Percentiles rank a stretch among this genome's conserved stretches.
phyloP scores from a whole-genome alignment of 2,113 vertebrate genomes.

The Cyanoliseus patagonus region DNA sequence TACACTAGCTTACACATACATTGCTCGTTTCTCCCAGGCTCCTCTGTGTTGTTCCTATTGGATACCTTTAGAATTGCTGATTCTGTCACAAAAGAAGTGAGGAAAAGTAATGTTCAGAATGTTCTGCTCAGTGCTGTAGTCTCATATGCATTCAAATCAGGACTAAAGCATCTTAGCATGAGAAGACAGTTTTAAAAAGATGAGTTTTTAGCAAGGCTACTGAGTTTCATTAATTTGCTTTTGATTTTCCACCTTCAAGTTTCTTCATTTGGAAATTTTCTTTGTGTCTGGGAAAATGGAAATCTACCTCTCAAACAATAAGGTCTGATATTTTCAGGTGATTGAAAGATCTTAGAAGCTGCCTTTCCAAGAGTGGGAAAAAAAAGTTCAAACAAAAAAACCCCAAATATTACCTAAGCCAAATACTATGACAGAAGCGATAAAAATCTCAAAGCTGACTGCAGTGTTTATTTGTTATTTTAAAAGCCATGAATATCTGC shows the following conservation, averaged over 20 bases:
- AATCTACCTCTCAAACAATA: not conserved
- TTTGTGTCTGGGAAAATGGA: not conserved
- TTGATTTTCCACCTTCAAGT: not conserved
- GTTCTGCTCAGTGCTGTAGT: not conserved
- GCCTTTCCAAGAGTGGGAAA: not conserved
- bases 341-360: not conserved
- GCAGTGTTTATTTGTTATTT: not conserved
- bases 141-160: not conserved
- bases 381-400: too few species aligned
- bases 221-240: not conserved
- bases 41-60: not conserved
- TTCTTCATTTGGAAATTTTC: not conserved
- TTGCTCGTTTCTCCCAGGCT: fast-evolving
- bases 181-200: not conserved
- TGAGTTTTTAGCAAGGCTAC: not conserved
- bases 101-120: not conserved
- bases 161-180: not conserved
- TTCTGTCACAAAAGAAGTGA: not conserved
- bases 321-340: not conserved
- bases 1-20: not conserved
- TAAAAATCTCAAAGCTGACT: not conserved
- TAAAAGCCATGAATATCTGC: not conserved
- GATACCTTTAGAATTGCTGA: not conserved
- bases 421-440: not conserved
- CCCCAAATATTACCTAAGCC: not conserved